Evolutionary conservation across 1,140 invertebrate species (phyloP), one percentile per base, ranked within the genome.

Genomic region (Drosophila cardini): DNA sequence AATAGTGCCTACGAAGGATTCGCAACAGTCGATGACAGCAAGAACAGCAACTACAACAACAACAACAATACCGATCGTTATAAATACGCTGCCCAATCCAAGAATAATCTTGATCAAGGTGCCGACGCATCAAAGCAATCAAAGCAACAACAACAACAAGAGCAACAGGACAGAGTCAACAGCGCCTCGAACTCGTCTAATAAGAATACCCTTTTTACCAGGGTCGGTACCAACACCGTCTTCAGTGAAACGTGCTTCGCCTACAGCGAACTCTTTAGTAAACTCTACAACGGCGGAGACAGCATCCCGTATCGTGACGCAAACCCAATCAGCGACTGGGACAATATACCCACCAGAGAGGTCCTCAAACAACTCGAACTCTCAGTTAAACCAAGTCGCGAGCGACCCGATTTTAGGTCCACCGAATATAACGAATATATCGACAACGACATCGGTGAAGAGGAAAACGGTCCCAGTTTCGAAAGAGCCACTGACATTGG

Each of bases 161-260:
- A 67, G 40, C 80, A 80, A 16, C 74, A 62, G 61, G 74, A 50
- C 84, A 89, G 84, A 89, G 84, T 45, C 2, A 64, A 84, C 53
- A 18, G 36, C 74, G 84, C 84, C 84, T 89, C 84, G 80, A 89
- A 89, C 84, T 63, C 84, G 80, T 52, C 52, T 84, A 67, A 87
- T 89, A 32, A 86, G 80, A 80, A 82, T 91, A 90, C 90, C 90
- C 90, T 91, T 91, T 91, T 91, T 91, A 91, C 90, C 90, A 90
- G 82, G 90, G 52, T 81, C 82, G 82, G 81, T 71, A 76, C 70
- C 86, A 72, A 72, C 80, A 52, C 68, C 72, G 76, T 53, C 74
- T 61, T 73, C 80, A 78, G 63, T 73, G 90, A 91, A 91, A 71
- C 75, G 34, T 58, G 76, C 80, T 43, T 55, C 45, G 83, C 86